Percentiles rank a stretch among this genome's conserved stretches.
Conservation (phyloP, 2,888 invertebrate genomes). For the Himalopsyche kuldschensis region DNA sequence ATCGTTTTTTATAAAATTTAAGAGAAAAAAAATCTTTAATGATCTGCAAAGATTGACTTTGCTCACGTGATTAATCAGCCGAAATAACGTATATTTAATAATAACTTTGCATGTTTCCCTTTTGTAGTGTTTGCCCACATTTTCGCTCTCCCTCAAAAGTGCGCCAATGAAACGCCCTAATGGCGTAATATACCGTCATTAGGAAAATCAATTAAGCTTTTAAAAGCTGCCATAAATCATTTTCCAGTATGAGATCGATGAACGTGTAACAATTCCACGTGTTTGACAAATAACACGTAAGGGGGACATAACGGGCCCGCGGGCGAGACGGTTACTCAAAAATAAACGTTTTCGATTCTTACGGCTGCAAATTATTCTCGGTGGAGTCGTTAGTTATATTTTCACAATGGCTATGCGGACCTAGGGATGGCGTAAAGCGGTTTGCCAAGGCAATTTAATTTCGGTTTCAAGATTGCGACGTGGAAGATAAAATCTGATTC, state of each 20-base stretch:
- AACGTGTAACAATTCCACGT: constrained; percentile 17
- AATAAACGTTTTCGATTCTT: background rate
- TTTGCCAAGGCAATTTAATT: background rate
- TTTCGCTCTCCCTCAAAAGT: background rate
- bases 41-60: background rate
- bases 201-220: constrained; percentile 39
- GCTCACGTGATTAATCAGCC: background rate
- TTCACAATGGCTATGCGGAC: background rate
- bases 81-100: background rate
- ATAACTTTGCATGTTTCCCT: background rate
- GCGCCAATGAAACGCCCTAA: constrained; percentile 15
- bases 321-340: background rate
- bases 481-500: too few species aligned
- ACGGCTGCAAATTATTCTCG: background rate
- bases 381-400: background rate
- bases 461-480: background rate
- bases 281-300: constrained; percentile 31
- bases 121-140: background rate
- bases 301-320: constrained; percentile 5
- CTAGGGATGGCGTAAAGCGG: background rate
- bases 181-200: constrained; percentile 38
- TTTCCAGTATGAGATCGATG: constrained; percentile 21
- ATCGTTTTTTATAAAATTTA: too few species aligned
- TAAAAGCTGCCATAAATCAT: constrained; percentile 37
- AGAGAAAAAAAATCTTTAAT: too few species aligned